Percentiles rank a stretch among this genome's conserved stretches.
phyloP scores from a whole-genome alignment of 2,113 vertebrate genomes.

The Silurus asotus region DNA sequence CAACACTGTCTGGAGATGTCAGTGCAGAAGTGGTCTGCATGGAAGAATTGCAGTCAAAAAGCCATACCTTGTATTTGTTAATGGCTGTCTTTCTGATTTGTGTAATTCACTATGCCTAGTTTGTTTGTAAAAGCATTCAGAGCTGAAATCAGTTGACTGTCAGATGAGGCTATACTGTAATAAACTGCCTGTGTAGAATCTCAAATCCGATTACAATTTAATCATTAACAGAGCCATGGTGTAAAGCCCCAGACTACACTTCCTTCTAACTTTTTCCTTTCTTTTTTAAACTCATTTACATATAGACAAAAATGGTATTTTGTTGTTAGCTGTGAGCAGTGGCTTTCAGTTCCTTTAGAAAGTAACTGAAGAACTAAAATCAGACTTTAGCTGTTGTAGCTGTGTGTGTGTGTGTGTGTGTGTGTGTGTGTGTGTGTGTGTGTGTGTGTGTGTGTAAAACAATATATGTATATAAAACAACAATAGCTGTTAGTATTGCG shows the following conservation, averaged over 20 bases:
- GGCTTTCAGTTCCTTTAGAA: neutral
- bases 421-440: no score
- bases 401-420: no score
- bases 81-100: neutral
- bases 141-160: neutral
- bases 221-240: neutral
- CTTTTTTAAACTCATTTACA: neutral
- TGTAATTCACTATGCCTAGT: neutral
- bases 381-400: no score
- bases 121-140: neutral
- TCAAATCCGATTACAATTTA: neutral
- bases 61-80: no score
- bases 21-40: no score
- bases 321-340: neutral
- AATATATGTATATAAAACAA: no score
- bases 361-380: neutral
- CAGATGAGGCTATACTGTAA: neutral
- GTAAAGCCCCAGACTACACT: neutral
- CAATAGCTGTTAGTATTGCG: no score
- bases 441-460: no score
- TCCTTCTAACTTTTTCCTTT: neutral
- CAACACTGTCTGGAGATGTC: no score
- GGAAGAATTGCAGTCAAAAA: no score
- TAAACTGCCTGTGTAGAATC: neutral
- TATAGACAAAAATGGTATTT: neutral